A percentile compares a stretch with the other conserved stretches of the same genome.
These are phyloP conservation scores for Calliopsis andreniformis DNA, from an alignment of 1,140 invertebrate genomes.

Conservation along the genomic window DNA sequence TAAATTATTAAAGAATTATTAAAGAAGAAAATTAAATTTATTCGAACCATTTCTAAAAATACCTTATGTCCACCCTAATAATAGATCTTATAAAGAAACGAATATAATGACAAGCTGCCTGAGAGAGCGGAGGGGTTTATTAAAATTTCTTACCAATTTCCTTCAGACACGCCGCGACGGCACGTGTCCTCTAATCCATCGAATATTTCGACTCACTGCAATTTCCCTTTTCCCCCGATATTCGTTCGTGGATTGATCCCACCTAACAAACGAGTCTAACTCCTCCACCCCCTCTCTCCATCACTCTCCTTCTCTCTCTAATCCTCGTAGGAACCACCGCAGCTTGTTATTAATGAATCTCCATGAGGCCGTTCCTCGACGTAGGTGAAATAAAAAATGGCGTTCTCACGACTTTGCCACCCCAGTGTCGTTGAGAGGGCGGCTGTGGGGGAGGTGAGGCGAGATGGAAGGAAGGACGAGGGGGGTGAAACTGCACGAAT, in stretches of 20 bases:
- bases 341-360: constrained; percentile 74
- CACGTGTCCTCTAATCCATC: constrained; percentile 55
- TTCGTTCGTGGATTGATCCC: constrained; percentile 51
- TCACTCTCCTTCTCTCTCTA: constrained; percentile 57
- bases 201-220: constrained; percentile 44
- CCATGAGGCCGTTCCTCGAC: constrained; percentile 61
- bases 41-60: too few relatives aligned
- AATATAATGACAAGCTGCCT: not conserved
- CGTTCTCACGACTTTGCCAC: constrained; percentile 70
- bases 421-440: constrained; percentile 69
- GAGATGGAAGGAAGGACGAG: constrained; percentile 63
- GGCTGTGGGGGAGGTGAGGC: constrained; percentile 61
- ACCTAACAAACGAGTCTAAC: constrained; percentile 41
- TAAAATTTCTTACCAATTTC: constrained; percentile 53
- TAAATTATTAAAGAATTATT: too few relatives aligned
- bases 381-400: constrained; percentile 73
- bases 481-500: constrained; percentile 76
- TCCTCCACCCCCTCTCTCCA: not conserved
- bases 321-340: constrained; percentile 66
- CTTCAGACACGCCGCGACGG: constrained; percentile 3
- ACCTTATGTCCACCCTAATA: too few relatives aligned
- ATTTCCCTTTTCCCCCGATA: constrained; percentile 26
- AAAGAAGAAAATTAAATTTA: too few relatives aligned
- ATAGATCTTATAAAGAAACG: too few relatives aligned
- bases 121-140: constrained; percentile 2